Conservation (phyloP, 2,113 vertebrate genomes). For the Orthonyx spaldingii region DNA sequence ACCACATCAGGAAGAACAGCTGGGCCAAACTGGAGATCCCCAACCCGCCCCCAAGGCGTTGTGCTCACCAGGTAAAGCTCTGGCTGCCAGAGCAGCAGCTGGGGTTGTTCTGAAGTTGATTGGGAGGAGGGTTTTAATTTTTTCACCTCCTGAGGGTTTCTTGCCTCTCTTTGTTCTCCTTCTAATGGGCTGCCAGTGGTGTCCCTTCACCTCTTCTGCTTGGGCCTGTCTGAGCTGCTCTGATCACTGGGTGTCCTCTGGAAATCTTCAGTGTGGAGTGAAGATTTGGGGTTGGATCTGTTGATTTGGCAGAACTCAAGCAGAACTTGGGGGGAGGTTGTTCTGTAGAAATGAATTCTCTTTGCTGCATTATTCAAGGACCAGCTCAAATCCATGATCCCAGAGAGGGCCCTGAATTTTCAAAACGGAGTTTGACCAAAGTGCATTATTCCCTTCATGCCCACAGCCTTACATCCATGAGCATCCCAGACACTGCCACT, state of each 20-base stretch:
- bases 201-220: neutral
- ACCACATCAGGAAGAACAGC: slow-evolving; percentile 88
- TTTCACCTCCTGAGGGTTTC: neutral
- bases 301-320: neutral
- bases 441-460: neutral
- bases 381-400: neutral
- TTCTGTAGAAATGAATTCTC: neutral
- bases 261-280: neutral
- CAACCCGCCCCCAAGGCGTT: slow-evolving; percentile 86
- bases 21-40: slow-evolving; percentile 90
- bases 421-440: neutral
- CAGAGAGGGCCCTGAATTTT: neutral
- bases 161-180: neutral
- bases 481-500: neutral
- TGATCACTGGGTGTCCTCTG: neutral
- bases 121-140: neutral
- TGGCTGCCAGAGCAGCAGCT: neutral
- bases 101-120: neutral
- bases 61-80: slow-evolving; percentile 88
- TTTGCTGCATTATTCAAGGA: neutral
- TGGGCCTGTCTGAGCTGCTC: neutral
- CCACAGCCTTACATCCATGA: neutral
- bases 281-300: neutral
- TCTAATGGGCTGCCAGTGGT: neutral
- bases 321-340: neutral